phyloP scores from a whole-genome alignment of 2,113 vertebrate species.

The Channa argus region DNA sequence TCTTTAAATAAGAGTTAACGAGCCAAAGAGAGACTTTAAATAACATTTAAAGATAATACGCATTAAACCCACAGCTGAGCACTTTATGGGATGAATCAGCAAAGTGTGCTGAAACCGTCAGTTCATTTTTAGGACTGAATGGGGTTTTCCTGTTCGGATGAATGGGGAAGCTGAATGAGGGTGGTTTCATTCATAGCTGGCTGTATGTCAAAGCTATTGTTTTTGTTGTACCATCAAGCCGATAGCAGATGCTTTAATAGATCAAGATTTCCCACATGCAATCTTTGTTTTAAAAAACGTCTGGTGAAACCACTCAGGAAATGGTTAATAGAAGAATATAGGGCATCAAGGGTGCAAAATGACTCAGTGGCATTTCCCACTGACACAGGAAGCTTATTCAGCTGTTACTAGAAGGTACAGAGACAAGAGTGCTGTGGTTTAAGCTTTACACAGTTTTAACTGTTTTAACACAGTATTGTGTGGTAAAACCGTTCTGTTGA shows the following conservation, averaged over 20 bases:
- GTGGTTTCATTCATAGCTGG: background rate
- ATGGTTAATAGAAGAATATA: background rate
- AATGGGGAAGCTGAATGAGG: slow-evolving; percentile 39
- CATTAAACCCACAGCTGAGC: background rate
- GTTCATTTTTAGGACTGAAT: background rate
- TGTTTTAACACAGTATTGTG: too few species aligned
- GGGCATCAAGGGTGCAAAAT: background rate
- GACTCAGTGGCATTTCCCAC: slow-evolving; percentile 52
- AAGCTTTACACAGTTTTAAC: too few species aligned
- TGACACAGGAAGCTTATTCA: slow-evolving; percentile 35
- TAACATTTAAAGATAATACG: slow-evolving; percentile 27
- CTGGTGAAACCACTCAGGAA: slow-evolving; percentile 26
- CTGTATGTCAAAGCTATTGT: background rate
- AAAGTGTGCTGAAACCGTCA: background rate
- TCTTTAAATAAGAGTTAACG: background rate
- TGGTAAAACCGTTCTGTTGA: too few species aligned
- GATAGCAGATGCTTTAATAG: too few species aligned
- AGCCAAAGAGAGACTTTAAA: slow-evolving; percentile 15
- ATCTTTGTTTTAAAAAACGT: background rate
- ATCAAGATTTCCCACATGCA: too few species aligned
- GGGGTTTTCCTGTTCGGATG: slow-evolving; percentile 23
- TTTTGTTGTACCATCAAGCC: background rate
- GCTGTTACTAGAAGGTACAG: slow-evolving; percentile 33
- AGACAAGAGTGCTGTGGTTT: background rate
- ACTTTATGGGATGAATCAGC: slow-evolving; percentile 27